phyloP scores from a whole-genome alignment of 2,888 invertebrate genomes.

The Melanostoma scalare region DNA sequence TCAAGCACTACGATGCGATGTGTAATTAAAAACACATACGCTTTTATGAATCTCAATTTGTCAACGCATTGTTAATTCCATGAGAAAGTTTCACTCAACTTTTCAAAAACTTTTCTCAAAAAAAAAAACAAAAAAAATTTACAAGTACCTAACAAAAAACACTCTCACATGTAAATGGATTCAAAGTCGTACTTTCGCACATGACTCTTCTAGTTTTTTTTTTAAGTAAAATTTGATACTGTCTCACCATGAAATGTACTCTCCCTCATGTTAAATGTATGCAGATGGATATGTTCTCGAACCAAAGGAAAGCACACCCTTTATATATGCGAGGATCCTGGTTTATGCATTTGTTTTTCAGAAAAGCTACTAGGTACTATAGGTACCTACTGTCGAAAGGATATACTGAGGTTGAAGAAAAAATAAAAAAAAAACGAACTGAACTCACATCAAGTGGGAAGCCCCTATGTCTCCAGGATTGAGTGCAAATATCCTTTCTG shows the following conservation, averaged over 20 bases:
- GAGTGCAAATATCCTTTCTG: conserved; percentile 70
- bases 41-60: conserved; percentile 58
- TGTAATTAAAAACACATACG: conserved; percentile 41
- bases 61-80: conserved; percentile 54
- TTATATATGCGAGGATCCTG: conserved; percentile 35
- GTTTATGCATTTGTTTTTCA: conserved; percentile 58
- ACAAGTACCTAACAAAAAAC: background rate
- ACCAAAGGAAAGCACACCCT: conserved; percentile 31
- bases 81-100: conserved; percentile 37
- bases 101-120: conserved; percentile 21
- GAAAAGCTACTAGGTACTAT: background rate
- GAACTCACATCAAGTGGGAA: conserved; percentile 49
- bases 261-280: conserved; percentile 39
- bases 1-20: background rate
- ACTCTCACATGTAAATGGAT: conserved; percentile 25
- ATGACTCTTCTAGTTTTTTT: conserved; percentile 30
- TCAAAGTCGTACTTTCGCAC: conserved; percentile 29
- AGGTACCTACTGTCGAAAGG: conserved; percentile 7
- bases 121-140: conserved; percentile 17
- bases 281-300: conserved; percentile 28
- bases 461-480: conserved; percentile 61
- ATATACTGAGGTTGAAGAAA: background rate
- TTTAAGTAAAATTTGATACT: conserved; percentile 42
- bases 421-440: conserved; percentile 30
- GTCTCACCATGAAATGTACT: conserved; percentile 41